Percentiles rank a stretch among this genome's conserved stretches.
These are phyloP conservation scores for Girardia tigrina DNA, from an alignment of 2,888 invertebrate genomes.

Conservation along the genomic window DNA sequence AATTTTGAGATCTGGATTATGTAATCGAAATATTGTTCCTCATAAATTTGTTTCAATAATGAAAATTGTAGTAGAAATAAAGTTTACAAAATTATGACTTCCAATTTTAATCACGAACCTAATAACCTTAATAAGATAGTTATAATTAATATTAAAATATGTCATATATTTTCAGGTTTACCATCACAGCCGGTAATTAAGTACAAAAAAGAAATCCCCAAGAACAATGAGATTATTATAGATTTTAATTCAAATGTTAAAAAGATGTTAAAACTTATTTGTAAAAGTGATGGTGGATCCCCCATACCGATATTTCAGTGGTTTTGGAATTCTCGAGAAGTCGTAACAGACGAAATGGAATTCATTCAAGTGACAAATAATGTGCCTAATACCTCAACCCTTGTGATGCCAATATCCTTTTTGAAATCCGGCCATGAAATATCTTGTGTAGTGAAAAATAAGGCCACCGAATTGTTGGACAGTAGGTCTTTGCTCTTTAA, in stretches of 20 bases:
- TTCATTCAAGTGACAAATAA: neutral
- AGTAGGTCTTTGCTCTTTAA: neutral
- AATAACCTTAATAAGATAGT: too few relatives aligned
- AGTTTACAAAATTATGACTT: too few relatives aligned
- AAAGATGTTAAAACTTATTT: slow-evolving; percentile 14
- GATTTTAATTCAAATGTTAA: slow-evolving; percentile 1
- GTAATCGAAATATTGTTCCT: too few relatives aligned
- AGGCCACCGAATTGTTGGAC: neutral
- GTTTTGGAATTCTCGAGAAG: slow-evolving; percentile 15
- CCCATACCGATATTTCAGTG: neutral
- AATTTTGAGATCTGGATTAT: too few relatives aligned
- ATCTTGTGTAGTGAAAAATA: neutral
- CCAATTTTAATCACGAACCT: too few relatives aligned
- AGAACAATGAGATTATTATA: slow-evolving; percentile 9
- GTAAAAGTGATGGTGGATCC: neutral
- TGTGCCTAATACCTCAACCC: neutral
- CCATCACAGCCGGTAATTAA: neutral
- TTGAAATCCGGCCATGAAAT: slow-evolving; percentile 7
- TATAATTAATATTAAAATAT: too few relatives aligned
- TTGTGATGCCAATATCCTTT: neutral
- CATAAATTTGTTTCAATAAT: too few relatives aligned
- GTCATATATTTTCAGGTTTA: neutral
- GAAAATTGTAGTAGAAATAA: too few relatives aligned
- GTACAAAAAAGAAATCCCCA: slow-evolving; percentile 7
- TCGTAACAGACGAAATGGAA: neutral